Conservation (phyloP, 2,113 vertebrate species). For the Eubucco bourcierii region DNA sequence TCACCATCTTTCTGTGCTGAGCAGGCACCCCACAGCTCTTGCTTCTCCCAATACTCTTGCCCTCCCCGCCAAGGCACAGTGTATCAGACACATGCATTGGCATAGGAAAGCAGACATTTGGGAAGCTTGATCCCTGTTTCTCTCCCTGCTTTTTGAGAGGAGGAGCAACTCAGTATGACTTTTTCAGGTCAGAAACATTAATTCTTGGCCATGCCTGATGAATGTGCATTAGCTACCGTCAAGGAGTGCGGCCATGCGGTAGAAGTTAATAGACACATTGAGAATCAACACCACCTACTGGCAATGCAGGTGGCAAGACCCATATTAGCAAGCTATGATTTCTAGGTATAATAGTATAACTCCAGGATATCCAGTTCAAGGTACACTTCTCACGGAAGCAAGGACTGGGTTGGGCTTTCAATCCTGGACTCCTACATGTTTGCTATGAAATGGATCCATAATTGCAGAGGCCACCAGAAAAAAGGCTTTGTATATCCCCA, state of each 20-base stretch:
- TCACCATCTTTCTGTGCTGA: neutral
- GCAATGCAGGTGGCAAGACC: rapidly evolving
- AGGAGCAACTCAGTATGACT: neutral
- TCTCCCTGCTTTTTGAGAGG: neutral
- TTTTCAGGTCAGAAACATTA: neutral
- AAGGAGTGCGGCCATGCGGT: neutral
- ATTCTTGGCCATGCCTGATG: neutral
- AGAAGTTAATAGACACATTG: neutral
- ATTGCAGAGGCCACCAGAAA: neutral
- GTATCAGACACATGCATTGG: rapidly evolving
- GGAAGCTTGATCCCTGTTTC: neutral
- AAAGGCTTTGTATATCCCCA: neutral
- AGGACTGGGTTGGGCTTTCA: neutral
- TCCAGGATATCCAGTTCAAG: neutral
- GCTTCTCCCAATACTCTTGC: neutral
- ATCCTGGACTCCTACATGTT: neutral
- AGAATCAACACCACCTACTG: neutral
- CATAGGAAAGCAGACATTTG: neutral
- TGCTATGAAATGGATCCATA: neutral
- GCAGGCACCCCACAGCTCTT: neutral
- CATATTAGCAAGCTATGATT: neutral
- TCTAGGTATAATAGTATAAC: neutral
- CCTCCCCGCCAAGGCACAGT: neutral
- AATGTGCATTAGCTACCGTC: neutral
- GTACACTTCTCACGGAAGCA: neutral